phyloP scores from a whole-genome alignment of 2,113 vertebrate species.

The Mesoclemmys tuberculata region DNA sequence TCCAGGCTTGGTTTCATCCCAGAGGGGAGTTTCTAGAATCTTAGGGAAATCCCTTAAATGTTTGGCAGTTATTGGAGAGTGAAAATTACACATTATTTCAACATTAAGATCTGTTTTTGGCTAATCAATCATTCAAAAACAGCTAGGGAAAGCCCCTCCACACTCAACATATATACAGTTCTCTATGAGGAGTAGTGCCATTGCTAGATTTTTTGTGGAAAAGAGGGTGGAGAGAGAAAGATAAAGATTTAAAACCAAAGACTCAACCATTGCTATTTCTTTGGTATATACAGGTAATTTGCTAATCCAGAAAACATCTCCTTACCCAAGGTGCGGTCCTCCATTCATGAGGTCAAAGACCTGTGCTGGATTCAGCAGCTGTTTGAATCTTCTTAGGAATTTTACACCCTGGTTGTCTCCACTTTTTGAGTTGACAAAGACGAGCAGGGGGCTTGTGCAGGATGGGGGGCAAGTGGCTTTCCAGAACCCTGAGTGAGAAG shows the following conservation, averaged over 20 bases:
- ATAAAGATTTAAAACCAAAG: neutral
- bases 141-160: neutral
- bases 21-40: constrained; percentile 20
- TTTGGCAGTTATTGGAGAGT: constrained; percentile 16
- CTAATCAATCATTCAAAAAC: constrained; percentile 6
- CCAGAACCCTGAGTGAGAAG: constrained; percentile 90
- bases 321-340: constrained; percentile 97
- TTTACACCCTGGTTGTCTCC: constrained; percentile 98
- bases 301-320: neutral
- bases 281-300: neutral
- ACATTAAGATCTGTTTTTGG: neutral
- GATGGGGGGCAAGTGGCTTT: constrained; percentile 96
- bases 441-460: constrained; percentile 93
- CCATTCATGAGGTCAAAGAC: constrained; percentile 99
- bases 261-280: neutral
- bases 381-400: constrained; percentile 96
- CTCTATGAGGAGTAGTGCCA: neutral
- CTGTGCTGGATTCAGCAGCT: constrained; percentile 96
- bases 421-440: constrained; percentile 98
- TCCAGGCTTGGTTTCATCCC: neutral
- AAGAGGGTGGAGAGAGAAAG: neutral
- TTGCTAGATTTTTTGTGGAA: neutral
- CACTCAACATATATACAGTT: neutral
- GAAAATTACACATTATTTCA: neutral
- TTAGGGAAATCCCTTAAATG: neutral